Percentiles rank a stretch among this genome's conserved stretches.
Conservation (phyloP, 2,888 invertebrate species). For the Timema cristinae region DNA sequence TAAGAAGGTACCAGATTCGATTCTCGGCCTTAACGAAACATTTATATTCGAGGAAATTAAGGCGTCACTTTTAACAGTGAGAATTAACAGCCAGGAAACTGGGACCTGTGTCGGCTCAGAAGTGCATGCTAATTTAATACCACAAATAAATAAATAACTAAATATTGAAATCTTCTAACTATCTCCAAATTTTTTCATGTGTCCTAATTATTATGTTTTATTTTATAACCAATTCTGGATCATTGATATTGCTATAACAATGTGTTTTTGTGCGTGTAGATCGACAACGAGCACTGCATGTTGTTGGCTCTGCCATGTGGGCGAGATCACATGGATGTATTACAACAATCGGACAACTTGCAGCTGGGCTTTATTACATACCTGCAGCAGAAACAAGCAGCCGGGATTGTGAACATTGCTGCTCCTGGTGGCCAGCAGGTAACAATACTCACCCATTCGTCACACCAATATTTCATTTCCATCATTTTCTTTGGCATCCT, state of each 20-base stretch:
- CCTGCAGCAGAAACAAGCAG: slow-evolving; percentile 94
- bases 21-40: too few species aligned
- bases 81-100: too few species aligned
- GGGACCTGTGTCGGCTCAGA: too few species aligned
- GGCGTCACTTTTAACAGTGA: too few species aligned
- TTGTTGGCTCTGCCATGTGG: slow-evolving; percentile 94
- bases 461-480: too few species aligned
- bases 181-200: not conserved
- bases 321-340: slow-evolving; percentile 87
- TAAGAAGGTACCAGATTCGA: too few species aligned
- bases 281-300: slow-evolving; percentile 95
- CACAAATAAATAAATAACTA: not conserved
- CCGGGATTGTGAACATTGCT: slow-evolving; percentile 95
- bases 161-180: not conserved
- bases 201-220: too few species aligned
- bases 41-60: too few species aligned
- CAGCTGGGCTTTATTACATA: slow-evolving; percentile 93
- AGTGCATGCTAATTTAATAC: too few species aligned
- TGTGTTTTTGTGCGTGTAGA: slow-evolving; percentile 51
- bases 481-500: too few species aligned
- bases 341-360: slow-evolving; percentile 88
- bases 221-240: too few species aligned
- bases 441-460: slow-evolving; percentile 29
- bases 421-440: slow-evolving; percentile 86
- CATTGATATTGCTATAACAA: too few species aligned